Evolutionary conservation across 2,888 invertebrate species (phyloP).

Genomic region (Endotricha flammealis): DNA sequence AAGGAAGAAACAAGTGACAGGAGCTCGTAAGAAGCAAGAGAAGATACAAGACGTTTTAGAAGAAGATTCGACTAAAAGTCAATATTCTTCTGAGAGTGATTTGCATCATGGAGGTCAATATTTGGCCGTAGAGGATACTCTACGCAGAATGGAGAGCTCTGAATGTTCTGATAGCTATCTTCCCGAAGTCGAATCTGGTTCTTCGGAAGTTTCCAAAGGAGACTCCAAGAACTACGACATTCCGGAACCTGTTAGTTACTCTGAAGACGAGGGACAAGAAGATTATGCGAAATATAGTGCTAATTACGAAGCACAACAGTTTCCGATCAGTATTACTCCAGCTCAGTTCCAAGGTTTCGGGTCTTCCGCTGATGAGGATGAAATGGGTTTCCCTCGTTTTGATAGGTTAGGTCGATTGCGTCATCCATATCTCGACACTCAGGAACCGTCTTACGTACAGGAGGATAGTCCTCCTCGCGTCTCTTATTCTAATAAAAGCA

Average conservation of each 20-base stretch:
- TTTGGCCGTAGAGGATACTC: conserved; percentile 59
- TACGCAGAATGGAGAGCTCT: conserved; percentile 79
- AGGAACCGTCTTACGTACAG: conserved; percentile 65
- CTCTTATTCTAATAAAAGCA: conserved; percentile 68
- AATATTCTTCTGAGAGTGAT: conserved; percentile 73
- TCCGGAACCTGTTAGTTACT: conserved; percentile 62
- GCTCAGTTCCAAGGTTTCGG: conserved; percentile 80
- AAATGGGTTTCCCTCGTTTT: conserved; percentile 82
- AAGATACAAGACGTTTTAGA: conserved; percentile 76
- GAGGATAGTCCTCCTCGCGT: conserved; percentile 70
- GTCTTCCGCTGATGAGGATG: conserved; percentile 81
- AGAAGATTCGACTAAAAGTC: conserved; percentile 72
- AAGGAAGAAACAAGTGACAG: conserved; percentile 80
- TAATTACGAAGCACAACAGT: conserved; percentile 62
- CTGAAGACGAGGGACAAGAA: conserved; percentile 77
- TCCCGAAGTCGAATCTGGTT: conserved; percentile 81
- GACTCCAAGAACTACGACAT: conserved; percentile 64
- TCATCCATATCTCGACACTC: conserved; percentile 71
- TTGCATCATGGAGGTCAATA: conserved; percentile 57
- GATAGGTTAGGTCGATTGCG: conserved; percentile 78
- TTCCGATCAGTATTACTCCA: conserved; percentile 65
- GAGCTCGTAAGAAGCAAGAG: conserved; percentile 76
- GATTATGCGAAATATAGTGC: conserved; percentile 65
- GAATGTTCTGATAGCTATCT: conserved; percentile 84
- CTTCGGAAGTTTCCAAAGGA: conserved; percentile 79